Base-by-base conservation (phyloP, 2,888 invertebrate genomes). In the Lobophora halterata region DNA sequence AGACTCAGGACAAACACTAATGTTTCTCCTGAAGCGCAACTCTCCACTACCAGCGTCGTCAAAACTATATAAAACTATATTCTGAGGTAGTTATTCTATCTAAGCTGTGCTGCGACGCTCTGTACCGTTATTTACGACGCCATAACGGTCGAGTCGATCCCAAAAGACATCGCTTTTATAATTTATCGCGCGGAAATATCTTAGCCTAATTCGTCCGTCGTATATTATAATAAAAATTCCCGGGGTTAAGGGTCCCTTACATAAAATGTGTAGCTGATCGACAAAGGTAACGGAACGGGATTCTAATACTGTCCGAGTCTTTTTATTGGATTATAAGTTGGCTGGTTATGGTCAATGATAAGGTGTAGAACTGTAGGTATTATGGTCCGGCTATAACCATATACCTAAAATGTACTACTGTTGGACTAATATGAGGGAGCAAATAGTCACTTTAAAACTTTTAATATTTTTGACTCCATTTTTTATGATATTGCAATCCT, bases 171-270 rank as follows among this genome's bases (percentile, higher is more conserved):
- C 61, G 57, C 53, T 62, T 64, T 65, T 65, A 64, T 72, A 79
- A 74, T 75, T 73, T 75, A 75, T 62, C 65, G 57, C 55, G 57
- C 64, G 69, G 65, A 73, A 80, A 81, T 81, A 80, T 75, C 71
- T 71, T 65, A 56, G 65, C 65, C 69, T 78, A 77, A 80, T 79
- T 79, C 75, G 68, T 71, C 52, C 48, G 61, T 64, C 65, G 76
- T 82, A 80, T 79, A 75, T 82, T 79, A 75, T 74, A 71, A 72
- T 73, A 75, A 71, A 71, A 71, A 74, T 71, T 74, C 71, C 70
- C 70, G 64, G 42, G 66, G 71, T 40, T 69, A 66, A 67, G 62
- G 75, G 64, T 58, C 61, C 41, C 64, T 52, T 58, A 64, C 46
- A 56, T 58, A 56, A 58, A 35, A 36, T 28, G 37, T 37, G 43